phyloP scores from a whole-genome alignment of 2,113 vertebrate species.

The Philantomba maxwellii region DNA sequence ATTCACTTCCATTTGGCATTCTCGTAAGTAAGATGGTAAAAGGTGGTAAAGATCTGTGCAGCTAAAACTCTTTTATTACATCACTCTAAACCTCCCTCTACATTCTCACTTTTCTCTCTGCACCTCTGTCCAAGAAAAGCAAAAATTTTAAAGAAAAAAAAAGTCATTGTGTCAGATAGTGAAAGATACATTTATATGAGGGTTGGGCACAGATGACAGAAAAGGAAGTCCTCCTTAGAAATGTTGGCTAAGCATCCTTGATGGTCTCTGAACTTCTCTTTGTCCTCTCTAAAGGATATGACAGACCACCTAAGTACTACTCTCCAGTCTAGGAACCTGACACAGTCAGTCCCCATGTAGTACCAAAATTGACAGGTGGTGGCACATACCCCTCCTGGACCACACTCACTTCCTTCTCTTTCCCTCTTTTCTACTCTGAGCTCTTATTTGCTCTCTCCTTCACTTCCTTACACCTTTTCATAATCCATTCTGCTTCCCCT shows the following conservation, averaged over 20 bases:
- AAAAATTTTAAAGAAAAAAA: background rate
- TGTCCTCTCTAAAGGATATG: background rate
- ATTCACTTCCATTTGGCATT: background rate
- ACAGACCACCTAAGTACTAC: background rate
- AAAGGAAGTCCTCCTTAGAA: background rate
- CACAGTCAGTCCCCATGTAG: background rate
- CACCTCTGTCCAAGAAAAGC: rapidly evolving
- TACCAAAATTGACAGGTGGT: rapidly evolving
- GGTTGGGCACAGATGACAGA: background rate
- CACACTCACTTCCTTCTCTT: background rate
- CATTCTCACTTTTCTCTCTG: background rate
- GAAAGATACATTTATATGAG: background rate
- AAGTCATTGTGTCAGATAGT: background rate
- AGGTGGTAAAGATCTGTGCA: background rate
- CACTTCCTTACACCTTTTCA: background rate
- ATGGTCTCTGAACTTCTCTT: background rate
- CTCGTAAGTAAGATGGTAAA: background rate
- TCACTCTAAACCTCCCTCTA: background rate
- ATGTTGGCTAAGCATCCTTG: background rate
- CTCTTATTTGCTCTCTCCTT: background rate
- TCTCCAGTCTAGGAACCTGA: background rate
- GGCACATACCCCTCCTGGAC: background rate
- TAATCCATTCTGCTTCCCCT: background rate
- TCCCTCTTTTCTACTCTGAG: background rate
- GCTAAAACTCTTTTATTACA: background rate